These are phyloP conservation scores for Microhierax caerulescens DNA, from an alignment of 2,797 vertebrate species.

Conservation along the genomic window DNA sequence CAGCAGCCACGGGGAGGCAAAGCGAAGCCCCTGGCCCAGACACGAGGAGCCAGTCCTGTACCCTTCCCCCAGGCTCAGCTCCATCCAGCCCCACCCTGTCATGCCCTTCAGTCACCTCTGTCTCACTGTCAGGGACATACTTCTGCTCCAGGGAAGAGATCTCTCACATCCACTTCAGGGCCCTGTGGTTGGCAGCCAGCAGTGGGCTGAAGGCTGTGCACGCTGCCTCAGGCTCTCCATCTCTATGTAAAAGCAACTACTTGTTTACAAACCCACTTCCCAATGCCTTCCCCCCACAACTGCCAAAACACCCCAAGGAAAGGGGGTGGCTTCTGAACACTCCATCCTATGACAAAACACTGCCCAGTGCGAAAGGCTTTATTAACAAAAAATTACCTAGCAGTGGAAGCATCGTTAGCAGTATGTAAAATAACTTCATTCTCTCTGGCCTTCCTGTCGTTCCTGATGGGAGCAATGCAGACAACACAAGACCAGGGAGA, in stretches of 20 bases:
- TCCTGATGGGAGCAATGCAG: rapidly evolving
- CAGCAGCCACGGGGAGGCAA: rapidly evolving
- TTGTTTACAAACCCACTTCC: background rate
- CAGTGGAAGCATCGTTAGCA: background rate
- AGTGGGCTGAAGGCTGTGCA: rapidly evolving
- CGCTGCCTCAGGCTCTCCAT: background rate
- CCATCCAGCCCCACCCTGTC: background rate
- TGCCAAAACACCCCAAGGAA: background rate
- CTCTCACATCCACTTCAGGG: background rate
- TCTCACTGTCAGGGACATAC: background rate
- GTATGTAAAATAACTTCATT: background rate
- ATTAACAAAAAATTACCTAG: background rate
- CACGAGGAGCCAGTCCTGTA: background rate
- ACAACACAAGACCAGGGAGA: background rate
- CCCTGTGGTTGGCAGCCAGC: rapidly evolving
- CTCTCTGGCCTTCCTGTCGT: background rate
- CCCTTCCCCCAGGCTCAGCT: background rate
- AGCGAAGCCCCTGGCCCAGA: background rate
- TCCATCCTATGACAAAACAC: background rate
- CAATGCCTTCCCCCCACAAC: background rate
- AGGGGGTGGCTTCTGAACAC: background rate
- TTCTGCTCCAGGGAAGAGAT: background rate
- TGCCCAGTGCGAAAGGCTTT: background rate
- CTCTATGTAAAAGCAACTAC: background rate
- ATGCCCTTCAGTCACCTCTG: background rate